Evolutionary conservation across 2,888 invertebrate species (phyloP).

Genomic region (Cetonia aurata): DNA sequence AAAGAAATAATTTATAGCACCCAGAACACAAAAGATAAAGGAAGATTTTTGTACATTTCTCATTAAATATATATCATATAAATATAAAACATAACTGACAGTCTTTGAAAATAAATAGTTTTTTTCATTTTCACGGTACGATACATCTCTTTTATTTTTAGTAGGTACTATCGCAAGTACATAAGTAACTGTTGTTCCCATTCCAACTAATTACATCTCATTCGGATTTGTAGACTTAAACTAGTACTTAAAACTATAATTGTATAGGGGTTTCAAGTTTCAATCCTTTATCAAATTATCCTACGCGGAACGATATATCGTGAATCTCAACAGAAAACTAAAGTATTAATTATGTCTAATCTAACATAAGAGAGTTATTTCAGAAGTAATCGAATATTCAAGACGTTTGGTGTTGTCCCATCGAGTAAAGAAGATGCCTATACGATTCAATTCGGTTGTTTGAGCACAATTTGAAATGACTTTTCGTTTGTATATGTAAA

Average conservation of each 20-base stretch:
- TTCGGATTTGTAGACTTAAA: background rate
- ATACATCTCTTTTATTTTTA: constrained; percentile 19
- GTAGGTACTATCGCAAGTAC: background rate
- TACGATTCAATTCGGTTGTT: constrained; percentile 14
- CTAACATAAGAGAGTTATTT: constrained; percentile 4
- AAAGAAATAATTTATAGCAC: constrained; percentile 18
- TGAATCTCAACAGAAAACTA: too few species aligned
- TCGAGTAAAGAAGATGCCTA: constrained; percentile 18
- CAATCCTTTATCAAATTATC: too few species aligned
- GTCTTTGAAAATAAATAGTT: background rate
- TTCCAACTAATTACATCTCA: constrained; percentile 35
- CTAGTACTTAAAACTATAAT: constrained; percentile 26
- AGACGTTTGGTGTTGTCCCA: constrained; percentile 16
- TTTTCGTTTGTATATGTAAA: too few species aligned
- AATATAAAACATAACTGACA: background rate
- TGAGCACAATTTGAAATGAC: constrained; percentile 15
- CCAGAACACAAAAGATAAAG: too few species aligned
- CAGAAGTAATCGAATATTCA: background rate
- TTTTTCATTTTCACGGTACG: background rate
- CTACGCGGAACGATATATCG: too few species aligned
- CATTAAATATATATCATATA: background rate
- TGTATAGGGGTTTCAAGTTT: constrained; percentile 17
- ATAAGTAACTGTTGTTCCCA: constrained; percentile 36
- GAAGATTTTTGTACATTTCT: too few species aligned
- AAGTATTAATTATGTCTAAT: background rate